Base-by-base conservation (phyloP, 2,888 invertebrate species). In the Anodontia alba region DNA sequence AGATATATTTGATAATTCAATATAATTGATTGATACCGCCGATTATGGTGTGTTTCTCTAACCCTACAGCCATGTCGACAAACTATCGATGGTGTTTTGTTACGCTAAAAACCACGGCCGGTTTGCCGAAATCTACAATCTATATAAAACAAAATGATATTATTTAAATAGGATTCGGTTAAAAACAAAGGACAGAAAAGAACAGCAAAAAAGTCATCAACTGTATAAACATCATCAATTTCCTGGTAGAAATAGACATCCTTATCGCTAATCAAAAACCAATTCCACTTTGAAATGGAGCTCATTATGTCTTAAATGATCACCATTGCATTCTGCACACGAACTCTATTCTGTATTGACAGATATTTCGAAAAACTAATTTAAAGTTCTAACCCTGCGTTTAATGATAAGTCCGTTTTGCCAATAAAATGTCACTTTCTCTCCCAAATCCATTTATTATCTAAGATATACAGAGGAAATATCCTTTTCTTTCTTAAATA, bases 261-360 rank as follows among this genome's bases (percentile, higher is more conserved):
- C 83, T 86, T 86, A 86, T 86, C 85, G 73, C 80, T 80, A 76
- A 86, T 86, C 85, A 83, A 83, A 86, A 86, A 83, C 85, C 83
- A 86, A 86, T 86, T 86, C 79, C 78, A 75, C 74, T 73, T 76
- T 76, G 78, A 83, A 86, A 86, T 83, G 73, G 85, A 86, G 80
- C 78, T 83, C 83, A 86, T 86, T 86, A 86, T 77, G 71, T 75
- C 83, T 66, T 78, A 83, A 86, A 86, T 83, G 83, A 86, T 83
- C 80, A 62, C 51, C 73, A 69, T 68, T 76, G 78, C 74, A 86
- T 86, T 86, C 85, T 72, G 54, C 71, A 73, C 85, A 86, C 83
- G 85, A 81, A 83, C 70, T 62, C 70, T 67, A 73, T 72, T 83
- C 77, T 54, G 49, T 76, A 80, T 73, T 86, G 85, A 83, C 85